Conservation (phyloP, 2,113 vertebrate species). For the Notothenia coriiceps region DNA sequence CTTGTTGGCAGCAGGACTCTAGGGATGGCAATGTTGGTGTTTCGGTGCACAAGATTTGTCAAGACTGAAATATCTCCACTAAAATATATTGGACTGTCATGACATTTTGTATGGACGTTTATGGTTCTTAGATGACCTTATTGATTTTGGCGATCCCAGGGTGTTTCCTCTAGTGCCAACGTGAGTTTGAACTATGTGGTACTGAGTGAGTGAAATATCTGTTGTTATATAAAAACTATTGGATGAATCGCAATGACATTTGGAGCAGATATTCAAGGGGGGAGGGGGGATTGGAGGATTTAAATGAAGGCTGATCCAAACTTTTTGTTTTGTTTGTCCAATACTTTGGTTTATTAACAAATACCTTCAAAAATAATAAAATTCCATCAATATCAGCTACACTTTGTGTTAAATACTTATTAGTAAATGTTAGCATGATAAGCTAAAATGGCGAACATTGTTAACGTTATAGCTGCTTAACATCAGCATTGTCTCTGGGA, state of each 20-base stretch:
- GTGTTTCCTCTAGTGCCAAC: neutral
- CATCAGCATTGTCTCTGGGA: neutral
- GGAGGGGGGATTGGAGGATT: neutral
- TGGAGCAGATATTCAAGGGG: neutral
- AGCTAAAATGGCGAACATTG: neutral
- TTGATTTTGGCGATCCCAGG: too few relatives aligned
- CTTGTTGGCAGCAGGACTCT: neutral
- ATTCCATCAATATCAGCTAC: neutral
- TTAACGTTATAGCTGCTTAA: neutral
- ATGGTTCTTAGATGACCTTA: too few relatives aligned
- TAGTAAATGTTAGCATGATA: neutral
- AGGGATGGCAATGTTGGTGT: neutral
- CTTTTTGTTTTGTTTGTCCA: neutral
- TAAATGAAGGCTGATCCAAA: too few relatives aligned
- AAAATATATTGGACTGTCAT: neutral
- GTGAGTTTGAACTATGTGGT: neutral
- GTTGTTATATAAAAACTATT: neutral
- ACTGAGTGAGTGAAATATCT: constrained; percentile 8
- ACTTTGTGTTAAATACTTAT: neutral
- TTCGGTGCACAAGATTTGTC: neutral
- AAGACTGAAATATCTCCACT: neutral
- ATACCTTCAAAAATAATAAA: neutral
- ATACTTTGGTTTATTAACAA: neutral
- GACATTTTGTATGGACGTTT: neutral
- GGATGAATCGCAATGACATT: neutral